Percentiles rank a stretch among this genome's conserved stretches.
Evolutionary conservation across 2,888 invertebrate species (phyloP).

Genomic region (Chymomyza amoena): DNA sequence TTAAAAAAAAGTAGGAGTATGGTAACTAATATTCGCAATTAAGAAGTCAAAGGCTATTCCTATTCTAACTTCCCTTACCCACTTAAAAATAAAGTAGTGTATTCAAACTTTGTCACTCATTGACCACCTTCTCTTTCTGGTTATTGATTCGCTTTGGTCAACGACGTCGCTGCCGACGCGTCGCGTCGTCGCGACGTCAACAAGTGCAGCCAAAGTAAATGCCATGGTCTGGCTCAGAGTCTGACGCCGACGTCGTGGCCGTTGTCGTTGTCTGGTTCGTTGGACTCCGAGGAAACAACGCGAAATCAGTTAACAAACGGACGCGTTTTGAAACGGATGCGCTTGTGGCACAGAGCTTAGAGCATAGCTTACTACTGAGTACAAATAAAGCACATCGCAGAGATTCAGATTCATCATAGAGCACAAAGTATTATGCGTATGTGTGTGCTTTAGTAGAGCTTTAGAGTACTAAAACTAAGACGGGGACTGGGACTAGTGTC

Average conservation of each 20-base stretch:
- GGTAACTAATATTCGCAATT: too few species aligned
- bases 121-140: conserved; percentile 10
- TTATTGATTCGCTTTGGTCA: conserved; percentile 70
- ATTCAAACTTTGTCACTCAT: not conserved
- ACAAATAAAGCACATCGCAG: not conserved
- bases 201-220: conserved; percentile 27
- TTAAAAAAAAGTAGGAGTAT: too few species aligned
- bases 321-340: conserved; percentile 75
- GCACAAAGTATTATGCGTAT: not conserved
- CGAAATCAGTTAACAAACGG: conserved; percentile 77
- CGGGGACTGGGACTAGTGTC: not conserved
- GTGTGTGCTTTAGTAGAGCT: not conserved
- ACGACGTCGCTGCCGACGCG: conserved; percentile 21
- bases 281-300: conserved; percentile 50
- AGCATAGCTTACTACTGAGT: not conserved
- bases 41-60: too few species aligned
- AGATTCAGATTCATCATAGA: not conserved
- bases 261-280: conserved; percentile 53
- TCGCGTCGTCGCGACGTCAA: conserved; percentile 13
- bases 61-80: too few species aligned
- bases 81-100: not conserved
- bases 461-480: not conserved
- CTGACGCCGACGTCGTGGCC: conserved; percentile 18
- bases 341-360: conserved; percentile 10
- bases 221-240: conserved; percentile 3